Base-by-base conservation (phyloP, 2,888 invertebrate genomes). In the Eristalinus aeneus region DNA sequence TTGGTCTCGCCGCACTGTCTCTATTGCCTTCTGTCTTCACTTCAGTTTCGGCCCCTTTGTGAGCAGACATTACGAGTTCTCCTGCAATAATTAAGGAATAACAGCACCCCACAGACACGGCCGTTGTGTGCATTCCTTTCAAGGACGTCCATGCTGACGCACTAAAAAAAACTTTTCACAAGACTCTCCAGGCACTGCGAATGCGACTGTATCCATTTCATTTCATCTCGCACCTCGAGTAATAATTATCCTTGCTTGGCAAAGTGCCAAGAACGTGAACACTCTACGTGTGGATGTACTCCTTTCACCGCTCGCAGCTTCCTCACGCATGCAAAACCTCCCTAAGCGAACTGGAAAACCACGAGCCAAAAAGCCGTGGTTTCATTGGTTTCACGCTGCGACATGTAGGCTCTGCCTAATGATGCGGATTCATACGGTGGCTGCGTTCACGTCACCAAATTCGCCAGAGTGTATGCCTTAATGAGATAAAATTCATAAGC, bases 401-500 rank as follows among this genome's bases (percentile, higher is more conserved):
- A 39, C 64, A 71, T 58, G 58, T 46, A 81, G 72, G 56, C 34
- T 56, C 53, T 77, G 76, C 64, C 76, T 85, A 81, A 85, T 85
- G 81, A 81, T 81, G 72, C 81, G 76, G 68, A 73, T 76, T 77
- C 60, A 69, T 64, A 27, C 63, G 72, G 71, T 67, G 67, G 67
- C 71, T 75, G 63, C 36, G 27, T 75, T 71, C 69, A 61, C 74
- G 74, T 75, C 75, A 71, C 67, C 56, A 54, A 79, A 79, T 71
- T 79, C 65, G 67, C 67, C 61, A 65, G 78, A 54, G 74, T 74
- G 78, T 46, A 16, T 54, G 65, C 73, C 58, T 73, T 85, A 85
- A 85, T 85, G 85, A 81, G 76, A 81, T 73, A 60, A 81, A 85
- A 85, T 77, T 81, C 81, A 85, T 85, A 73, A 81, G 64, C 76